Conservation (phyloP, 1,140 invertebrate species). For the Drosophila sucinea region DNA sequence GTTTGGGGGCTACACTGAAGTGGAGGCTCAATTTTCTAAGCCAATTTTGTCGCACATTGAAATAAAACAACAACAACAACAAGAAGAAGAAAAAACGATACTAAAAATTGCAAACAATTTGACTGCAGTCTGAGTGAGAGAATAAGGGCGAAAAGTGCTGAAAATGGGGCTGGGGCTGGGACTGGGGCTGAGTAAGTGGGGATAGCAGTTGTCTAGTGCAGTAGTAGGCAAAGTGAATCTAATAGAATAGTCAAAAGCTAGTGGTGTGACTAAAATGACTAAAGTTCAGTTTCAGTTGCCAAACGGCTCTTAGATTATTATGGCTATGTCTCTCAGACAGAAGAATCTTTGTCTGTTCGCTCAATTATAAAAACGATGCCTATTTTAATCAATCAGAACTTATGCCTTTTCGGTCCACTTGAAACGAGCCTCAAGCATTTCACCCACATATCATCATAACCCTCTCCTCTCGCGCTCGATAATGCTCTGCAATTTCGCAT, state of each 20-base stretch:
- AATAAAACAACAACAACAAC: constrained; percentile 50
- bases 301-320: constrained; percentile 64
- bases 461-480: neutral
- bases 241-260: constrained; percentile 52
- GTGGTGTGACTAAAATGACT: constrained; percentile 33
- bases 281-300: constrained; percentile 26
- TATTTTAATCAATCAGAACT: neutral
- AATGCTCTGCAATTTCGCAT: neutral
- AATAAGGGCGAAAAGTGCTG: neutral
- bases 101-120: constrained; percentile 39
- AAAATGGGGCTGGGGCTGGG: neutral
- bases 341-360: neutral
- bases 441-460: neutral
- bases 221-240: constrained; percentile 60
- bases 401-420: neutral
- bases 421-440: neutral
- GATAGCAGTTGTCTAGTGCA: constrained; percentile 14
- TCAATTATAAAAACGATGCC: neutral
- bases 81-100: constrained; percentile 49
- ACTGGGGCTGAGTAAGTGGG: neutral
- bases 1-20: constrained; percentile 34
- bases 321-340: constrained; percentile 9
- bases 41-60: constrained; percentile 70
- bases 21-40: constrained; percentile 76
- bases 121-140: constrained; percentile 5